phyloP scores from a whole-genome alignment of 2,797 vertebrate genomes.

The Epinephelus malabaricus region DNA sequence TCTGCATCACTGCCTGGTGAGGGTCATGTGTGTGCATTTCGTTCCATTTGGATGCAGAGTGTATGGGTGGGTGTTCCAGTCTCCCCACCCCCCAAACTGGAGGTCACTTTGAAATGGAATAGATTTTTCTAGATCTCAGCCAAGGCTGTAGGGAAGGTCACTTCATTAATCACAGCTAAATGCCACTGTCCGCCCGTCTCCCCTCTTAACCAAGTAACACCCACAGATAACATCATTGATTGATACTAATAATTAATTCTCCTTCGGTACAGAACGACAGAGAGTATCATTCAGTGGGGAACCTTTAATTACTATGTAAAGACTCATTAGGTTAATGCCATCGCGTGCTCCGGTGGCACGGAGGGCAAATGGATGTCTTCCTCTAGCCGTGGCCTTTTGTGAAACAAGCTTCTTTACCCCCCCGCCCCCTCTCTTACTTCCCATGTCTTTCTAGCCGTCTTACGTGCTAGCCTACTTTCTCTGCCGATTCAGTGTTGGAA shows the following conservation, averaged over 20 bases:
- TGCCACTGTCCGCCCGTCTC: constrained; percentile 81
- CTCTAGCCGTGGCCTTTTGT: constrained; percentile 75
- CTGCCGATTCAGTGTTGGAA: constrained; percentile 76
- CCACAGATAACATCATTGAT: constrained; percentile 87
- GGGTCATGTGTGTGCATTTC: constrained; percentile 46
- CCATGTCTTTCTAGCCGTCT: constrained; percentile 27
- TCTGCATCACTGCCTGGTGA: constrained; percentile 12
- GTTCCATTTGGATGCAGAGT: constrained; percentile 78
- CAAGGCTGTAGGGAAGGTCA: constrained; percentile 85
- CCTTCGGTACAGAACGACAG: constrained; percentile 62
- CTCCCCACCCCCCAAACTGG: constrained; percentile 50
- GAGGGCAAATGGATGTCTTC: constrained; percentile 82
- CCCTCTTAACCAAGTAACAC: constrained; percentile 80
- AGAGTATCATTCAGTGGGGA: constrained; percentile 70
- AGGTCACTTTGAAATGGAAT: constrained; percentile 87
- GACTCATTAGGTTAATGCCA: constrained; percentile 82
- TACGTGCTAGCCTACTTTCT: constrained; percentile 59
- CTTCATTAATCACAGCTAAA: constrained; percentile 89
- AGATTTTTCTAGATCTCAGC: constrained; percentile 84
- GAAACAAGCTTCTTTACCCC: constrained; percentile 45
- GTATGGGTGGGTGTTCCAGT: constrained; percentile 72
- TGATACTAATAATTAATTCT: constrained; percentile 88
- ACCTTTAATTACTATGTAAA: constrained; percentile 81
- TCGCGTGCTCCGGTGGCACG: constrained; percentile 72
- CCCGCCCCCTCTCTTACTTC: constrained; percentile 18